Base-by-base conservation (phyloP, 2,113 vertebrate genomes). In the Seriola aureovittata region DNA sequence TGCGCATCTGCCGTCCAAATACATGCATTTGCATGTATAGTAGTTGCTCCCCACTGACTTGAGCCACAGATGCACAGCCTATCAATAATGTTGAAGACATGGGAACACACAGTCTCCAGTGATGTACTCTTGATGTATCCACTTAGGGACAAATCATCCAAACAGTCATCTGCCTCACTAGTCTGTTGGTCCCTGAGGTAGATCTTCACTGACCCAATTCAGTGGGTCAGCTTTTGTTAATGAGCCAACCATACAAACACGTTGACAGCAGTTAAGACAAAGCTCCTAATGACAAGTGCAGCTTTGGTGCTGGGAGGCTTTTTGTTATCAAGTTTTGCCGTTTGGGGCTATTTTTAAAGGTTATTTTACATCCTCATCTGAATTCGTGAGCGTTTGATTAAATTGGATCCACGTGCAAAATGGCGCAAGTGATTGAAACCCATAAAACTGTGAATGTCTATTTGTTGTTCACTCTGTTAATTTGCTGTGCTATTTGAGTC, bases 101-200 rank as follows among this genome's bases (percentile, higher is more conserved):
- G 86, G 70, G 68, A 81, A 71, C 46, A 59, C 80, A 64, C 65
- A 59, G 70, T 89, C 79, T 87, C 55, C 68, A 17, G 62, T 80
- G 82, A 93, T 90, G 81, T 85, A 79, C 85, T 83, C 71, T 85
- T 90, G 78, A 91, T 89, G 87, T 80, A 86, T 89, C 91, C 88
- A 94, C 91, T 91, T 82, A 90, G 90, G 86, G 88, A 91, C 81
- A 90, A 90, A 90, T 94, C 91, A 92, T 88, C 76, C 86, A 81
- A 84, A 89, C 86, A 90, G 86, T 93, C 89, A 91, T 93, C 84
- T 90, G 91, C 86, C 88, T 92, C 80, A 74, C 80, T 90, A 82
- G 88, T 78, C 87, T n/a, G 62, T 68, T 59, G 73, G 78, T 93
- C 93, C 87, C 86, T 25, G 78, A 84, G 89, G 91, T 89, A 75